phyloP scores from a whole-genome alignment of 2,888 invertebrate species.

The Aproaerema taeniolella region DNA sequence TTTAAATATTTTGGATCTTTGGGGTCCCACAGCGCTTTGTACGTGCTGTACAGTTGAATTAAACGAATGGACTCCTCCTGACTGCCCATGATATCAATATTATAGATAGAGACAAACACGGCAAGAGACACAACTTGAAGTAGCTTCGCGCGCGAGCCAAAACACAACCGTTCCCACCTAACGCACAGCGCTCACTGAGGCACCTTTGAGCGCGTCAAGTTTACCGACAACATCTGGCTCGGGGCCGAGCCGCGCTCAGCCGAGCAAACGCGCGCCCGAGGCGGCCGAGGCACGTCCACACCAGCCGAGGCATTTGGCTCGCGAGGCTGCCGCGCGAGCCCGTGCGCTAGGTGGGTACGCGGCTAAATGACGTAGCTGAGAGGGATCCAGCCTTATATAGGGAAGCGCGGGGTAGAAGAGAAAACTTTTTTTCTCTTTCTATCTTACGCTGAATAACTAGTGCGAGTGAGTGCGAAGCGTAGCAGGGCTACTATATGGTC shows the following conservation, averaged over 20 bases:
- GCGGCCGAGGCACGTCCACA: slow-evolving; percentile 14
- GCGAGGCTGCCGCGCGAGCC: no score
- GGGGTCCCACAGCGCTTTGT: slow-evolving; percentile 12
- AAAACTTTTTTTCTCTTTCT: no score
- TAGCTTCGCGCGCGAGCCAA: slow-evolving; percentile 10
- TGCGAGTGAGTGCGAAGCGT: no score
- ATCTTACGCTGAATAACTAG: no score
- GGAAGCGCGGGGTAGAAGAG: no score
- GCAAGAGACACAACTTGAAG: slow-evolving; percentile 12
- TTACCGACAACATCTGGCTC: slow-evolving; percentile 14
- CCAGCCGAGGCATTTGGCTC: slow-evolving; percentile 12
- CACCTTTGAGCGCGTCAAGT: slow-evolving; percentile 14
- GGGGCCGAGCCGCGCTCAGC: slow-evolving; percentile 13
- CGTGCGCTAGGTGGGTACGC: slow-evolving; percentile 1
- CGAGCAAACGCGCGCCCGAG: slow-evolving; percentile 15
- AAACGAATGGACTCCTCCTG: slow-evolving; percentile 7
- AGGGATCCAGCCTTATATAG: no score
- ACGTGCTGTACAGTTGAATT: slow-evolving; percentile 10
- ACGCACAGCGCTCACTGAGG: slow-evolving; percentile 15
- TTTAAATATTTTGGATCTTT: slow-evolving; percentile 16
- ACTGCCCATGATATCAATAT: slow-evolving; percentile 12
- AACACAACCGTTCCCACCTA: slow-evolving; percentile 12
- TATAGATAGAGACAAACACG: slow-evolving; percentile 12
- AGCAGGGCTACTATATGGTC: no score
- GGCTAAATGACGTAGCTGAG: not conserved